Base-by-base conservation (phyloP, 2,113 vertebrate species). In the Mormyrus lacerda region DNA sequence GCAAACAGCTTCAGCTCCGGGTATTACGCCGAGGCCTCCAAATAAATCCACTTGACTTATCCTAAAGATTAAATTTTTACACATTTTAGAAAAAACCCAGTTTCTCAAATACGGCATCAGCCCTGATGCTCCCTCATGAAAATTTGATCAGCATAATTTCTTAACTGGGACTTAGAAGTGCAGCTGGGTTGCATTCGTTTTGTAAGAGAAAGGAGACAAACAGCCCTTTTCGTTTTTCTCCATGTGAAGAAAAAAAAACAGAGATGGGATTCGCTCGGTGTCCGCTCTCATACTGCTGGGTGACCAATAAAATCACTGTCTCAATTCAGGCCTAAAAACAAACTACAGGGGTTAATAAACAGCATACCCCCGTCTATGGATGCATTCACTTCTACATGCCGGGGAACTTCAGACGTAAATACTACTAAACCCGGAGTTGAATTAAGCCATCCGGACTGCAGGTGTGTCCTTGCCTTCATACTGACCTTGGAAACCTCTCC, bases 41-140 rank as follows among this genome's bases (percentile, higher is more conserved):
- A 85, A 91, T 91, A 91, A 92, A 92, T 92, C 89, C 90, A 90
- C 90, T 92, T 89, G 89, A 89, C 89, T 91, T 90, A 90, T 91
- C 89, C 58, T 39, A 92, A 92, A 91, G 89, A 91, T 90, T 92
- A 90, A 91, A 91, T 92, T 92, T 92, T 93, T 91, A 94, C 90
- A 92, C 88, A 90, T 92, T 91, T 88, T 89, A 90, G 90, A 90
- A 92, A 91, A 89, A 82, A 69, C n/a, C n/a, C 27, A 69, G 92
- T 73, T 82, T 87, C 88, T 89, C 89, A 91, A 92, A 93, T 91
- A 92, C 51, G 61, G 82, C 85, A 85, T 91, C 90, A 89, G 85
- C 85, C 91, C 87, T 88, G 65, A 44, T 73, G 69, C 3, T 69
- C 87, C 89, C 86, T 91, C 91, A 91, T 92, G 88, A 93, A 93